Conservation (phyloP, 1,140 invertebrate genomes). For the Scaptomyza pallida region DNA sequence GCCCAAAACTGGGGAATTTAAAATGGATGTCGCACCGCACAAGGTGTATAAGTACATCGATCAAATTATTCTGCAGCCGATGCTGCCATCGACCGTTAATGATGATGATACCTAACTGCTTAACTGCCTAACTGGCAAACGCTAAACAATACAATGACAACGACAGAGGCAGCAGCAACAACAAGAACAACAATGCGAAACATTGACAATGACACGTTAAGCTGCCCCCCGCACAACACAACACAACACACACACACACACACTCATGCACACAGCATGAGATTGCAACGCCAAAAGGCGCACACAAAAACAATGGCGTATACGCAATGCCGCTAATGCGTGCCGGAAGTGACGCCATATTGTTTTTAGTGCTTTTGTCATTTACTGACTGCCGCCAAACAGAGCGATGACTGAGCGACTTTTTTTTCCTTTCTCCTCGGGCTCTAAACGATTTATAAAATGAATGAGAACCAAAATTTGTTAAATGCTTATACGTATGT, state of each 20-base stretch:
- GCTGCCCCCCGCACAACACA: slow-evolving; percentile 48
- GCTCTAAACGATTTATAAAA: neutral
- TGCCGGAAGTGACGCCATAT: slow-evolving; percentile 76
- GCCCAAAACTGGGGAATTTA: slow-evolving; percentile 44
- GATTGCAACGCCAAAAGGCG: slow-evolving; percentile 46
- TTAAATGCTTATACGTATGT: neutral
- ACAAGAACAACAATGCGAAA: slow-evolving; percentile 26
- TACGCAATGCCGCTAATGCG: slow-evolving; percentile 56
- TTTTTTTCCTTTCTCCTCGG: neutral
- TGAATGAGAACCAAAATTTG: slow-evolving; percentile 1
- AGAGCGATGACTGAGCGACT: slow-evolving; percentile 61
- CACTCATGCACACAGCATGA: slow-evolving; percentile 55
- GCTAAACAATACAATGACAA: slow-evolving; percentile 12
- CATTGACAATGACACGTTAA: slow-evolving; percentile 68
- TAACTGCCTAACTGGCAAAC: slow-evolving; percentile 25
- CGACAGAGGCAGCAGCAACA: too few species aligned
- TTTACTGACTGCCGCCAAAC: slow-evolving; percentile 44
- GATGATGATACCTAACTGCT: slow-evolving; percentile 68
- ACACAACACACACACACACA: too few species aligned
- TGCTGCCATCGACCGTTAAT: slow-evolving; percentile 53
- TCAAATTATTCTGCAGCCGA: slow-evolving; percentile 54
- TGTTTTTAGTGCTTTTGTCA: slow-evolving; percentile 73
- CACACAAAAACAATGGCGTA: slow-evolving; percentile 23
- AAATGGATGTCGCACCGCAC: slow-evolving; percentile 50
- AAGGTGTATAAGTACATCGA: slow-evolving; percentile 69